A percentile compares a stretch with the other conserved stretches of the same genome.
phyloP scores from a whole-genome alignment of 2,113 vertebrate species.

The Pangasianodon hypophthalmus region DNA sequence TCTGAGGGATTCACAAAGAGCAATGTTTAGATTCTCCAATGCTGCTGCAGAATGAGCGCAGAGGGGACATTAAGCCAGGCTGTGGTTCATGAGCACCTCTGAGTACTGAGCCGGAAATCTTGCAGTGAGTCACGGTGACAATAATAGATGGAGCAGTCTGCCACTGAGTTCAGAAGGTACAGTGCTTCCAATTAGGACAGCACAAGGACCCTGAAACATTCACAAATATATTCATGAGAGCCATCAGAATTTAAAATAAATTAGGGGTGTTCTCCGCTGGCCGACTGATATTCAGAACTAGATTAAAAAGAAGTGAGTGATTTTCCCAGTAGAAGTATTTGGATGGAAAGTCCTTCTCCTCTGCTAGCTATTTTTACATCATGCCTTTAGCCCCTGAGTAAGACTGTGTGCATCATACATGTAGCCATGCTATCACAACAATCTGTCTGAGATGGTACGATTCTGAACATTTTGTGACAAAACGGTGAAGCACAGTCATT shows the following conservation, averaged over 20 bases:
- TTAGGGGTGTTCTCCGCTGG: background rate
- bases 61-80: background rate
- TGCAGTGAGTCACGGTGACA: slow-evolving; percentile 31
- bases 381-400: slow-evolving; percentile 25
- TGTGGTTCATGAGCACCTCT: slow-evolving; percentile 15
- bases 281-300: background rate
- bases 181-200: slow-evolving; percentile 14
- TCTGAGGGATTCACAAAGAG: background rate
- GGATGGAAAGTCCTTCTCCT: background rate
- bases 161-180: slow-evolving; percentile 17
- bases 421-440: background rate
- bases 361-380: slow-evolving; percentile 50
- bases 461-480: background rate
- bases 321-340: background rate
- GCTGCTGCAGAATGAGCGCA: background rate
- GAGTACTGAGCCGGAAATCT: slow-evolving; percentile 22
- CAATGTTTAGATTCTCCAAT: background rate
- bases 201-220: slow-evolving; percentile 1
- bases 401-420: slow-evolving; percentile 16
- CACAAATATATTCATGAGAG: slow-evolving; percentile 23
- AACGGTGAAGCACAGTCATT: background rate
- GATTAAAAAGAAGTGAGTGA: background rate
- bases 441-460: background rate
- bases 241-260: slow-evolving; percentile 16
- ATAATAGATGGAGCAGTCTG: slow-evolving; percentile 36